Base-by-base conservation (phyloP, 1,140 invertebrate genomes). In the Drosophila pandora region DNA sequence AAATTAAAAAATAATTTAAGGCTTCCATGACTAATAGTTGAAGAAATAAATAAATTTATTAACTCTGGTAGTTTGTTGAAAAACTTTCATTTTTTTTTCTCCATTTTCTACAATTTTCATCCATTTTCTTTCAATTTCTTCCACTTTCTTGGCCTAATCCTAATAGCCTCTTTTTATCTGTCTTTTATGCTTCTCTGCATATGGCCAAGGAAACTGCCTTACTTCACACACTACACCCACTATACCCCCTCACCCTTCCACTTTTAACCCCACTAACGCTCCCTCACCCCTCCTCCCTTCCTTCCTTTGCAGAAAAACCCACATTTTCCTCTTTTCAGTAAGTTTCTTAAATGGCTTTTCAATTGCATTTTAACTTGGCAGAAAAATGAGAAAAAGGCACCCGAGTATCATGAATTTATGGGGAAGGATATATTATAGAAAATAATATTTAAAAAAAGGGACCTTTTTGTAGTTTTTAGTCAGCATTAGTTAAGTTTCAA, bases 291-390 rank as follows among this genome's bases (percentile, higher is more conserved):
- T 7, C 30, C 6, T 32, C 30, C 30, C 8, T 0, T 8, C 9
- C 25, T 6, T 0, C 8, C 34, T n/a, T 12, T 4, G 9, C 4
- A 12, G 34, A 32, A 10, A 32, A 32, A 32, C 9, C 34, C 34
- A 30, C 64, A 34, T 47, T 67, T 17, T 17, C 17, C 17, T 34
- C 63, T 32, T 57, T 34, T 57, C 43, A 69, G 50, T 57, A 37
- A 69, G 65, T 69, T 69, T 58, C 49, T 73, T 81, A 77, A 84
- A 84, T 81, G 82, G 77, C 68, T 81, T 87, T 84, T 81, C 82
- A 84, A 84, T 81, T 85, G 81, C 76, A 72, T 84, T 80, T 74
- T 79, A 63, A 50, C 64, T 65, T 70, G 34, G 47, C 48, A 34
- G 17, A 21, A 13, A 54, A 32, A 57, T 13, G 9, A 7, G 5